Base-by-base conservation (phyloP, 1,140 invertebrate species). In the Euura saliciscinereae region DNA sequence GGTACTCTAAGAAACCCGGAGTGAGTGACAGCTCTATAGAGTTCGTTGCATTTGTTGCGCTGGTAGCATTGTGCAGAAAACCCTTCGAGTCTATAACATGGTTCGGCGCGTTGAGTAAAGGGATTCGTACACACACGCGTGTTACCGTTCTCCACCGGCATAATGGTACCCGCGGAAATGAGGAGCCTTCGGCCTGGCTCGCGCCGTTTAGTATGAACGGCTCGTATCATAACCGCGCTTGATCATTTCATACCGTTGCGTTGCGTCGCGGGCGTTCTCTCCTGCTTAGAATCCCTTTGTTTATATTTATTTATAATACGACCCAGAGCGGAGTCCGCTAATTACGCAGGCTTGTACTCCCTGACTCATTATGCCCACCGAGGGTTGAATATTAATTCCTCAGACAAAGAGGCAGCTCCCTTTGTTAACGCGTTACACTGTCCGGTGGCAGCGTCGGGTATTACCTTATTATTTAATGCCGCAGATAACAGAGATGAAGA, bases 1-100 rank as follows among this genome's bases (percentile, higher is more conserved):
- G 76, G 76, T 73, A 74, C 78, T 77, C 73, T 71, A 68, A 76
- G 73, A 69, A 77, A 72, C 71, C 51, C 8, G 51, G 72, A 75
- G 77, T 86, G 85, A 86, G 76, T 83, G 85, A 85, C 85, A 82
- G 84, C 82, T 86, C 85, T 86, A 85, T 86, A 83, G 82, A 79
- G 78, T 80, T 79, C 75, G 75, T 79, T 59, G 51, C 13, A 59
- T 59, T n/a, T 59, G 51, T 59, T 79, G 80, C 81, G 79, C 82
- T 84, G 80, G 84, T 85, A 83, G 83, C 82, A 84, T 86, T 85
- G 84, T 85, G 71, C 71, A 73, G 74, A 77, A 74, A 78, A 78
- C 51, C 6, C 13, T n/a, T 8, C 51, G 51, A 59, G 51, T 59
- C 51, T 59, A 59, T 59, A 59, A 59, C 51, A 28, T 28, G 28